Evolutionary conservation across 2,113 vertebrate genomes (phyloP), one percentile per base, ranked within the genome.

Genomic region (Shinisaurus crocodilurus): DNA sequence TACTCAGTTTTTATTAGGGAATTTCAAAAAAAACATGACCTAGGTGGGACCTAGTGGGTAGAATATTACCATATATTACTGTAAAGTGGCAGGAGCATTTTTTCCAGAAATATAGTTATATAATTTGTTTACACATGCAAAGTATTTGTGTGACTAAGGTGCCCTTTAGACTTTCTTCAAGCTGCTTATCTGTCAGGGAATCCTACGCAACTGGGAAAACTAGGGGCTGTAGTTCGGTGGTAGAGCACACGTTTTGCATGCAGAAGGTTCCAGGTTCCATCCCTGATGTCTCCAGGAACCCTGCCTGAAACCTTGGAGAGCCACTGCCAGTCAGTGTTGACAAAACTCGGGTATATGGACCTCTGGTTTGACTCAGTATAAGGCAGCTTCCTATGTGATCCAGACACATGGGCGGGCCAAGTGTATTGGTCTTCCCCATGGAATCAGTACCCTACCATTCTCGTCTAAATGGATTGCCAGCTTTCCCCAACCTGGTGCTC

Each of bases 51-150:
- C 10, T 60, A 18, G 70, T n/a, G 34, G 50, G 34, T 57, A 34
- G 48, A 86, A 23, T 2, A 34, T 74, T 86, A 74, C 48, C 50
- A 12, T 54, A 5, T 54, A 25, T 10, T 57, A 29, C 25, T 74
- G 40, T 34, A 57, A 60, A 82, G 50, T 83, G 40, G 87, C 77
- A 48, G 76, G 54, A 79, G 48, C 29, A 87, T 2, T 10, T 37
- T 27, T 40, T 65, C 79, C 80, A 69, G 43, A 86, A 80, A 82
- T 7, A 43, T 25, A 67, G 69, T 10, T 70, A 74, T 34, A 50
- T 43, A 84, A 60, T 29, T 40, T 0, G 5, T 50, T 84, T 85
- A 23, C 12, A 77, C 0, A 0, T 27, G 72, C 0, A 72, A 3
- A 10, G 27, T 79, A 40, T 40, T 20, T 2, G 15, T 75, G 37